Evolutionary conservation across 2,113 vertebrate genomes (phyloP).

Genomic region (Trematomus loennbergii): DNA sequence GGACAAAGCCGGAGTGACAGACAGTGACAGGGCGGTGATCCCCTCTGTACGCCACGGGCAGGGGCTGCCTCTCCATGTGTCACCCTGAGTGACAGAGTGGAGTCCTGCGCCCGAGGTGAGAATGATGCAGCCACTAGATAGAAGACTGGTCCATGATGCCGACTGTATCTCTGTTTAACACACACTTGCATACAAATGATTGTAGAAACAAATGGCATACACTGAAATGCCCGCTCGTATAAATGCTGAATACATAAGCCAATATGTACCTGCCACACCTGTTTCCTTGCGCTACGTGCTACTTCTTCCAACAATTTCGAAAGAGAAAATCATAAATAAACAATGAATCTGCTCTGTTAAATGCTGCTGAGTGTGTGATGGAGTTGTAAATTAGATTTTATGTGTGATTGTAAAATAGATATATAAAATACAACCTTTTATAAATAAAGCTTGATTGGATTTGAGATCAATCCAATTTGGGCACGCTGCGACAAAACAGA

Average conservation of each 20-base stretch:
- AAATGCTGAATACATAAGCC: background rate
- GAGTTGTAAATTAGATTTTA: conserved; percentile 46
- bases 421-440: conserved; percentile 29
- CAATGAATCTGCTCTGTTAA: conserved; percentile 6
- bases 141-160: conserved; percentile 16
- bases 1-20: conserved; percentile 75
- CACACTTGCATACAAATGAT: conserved; percentile 38
- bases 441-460: conserved; percentile 43
- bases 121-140: conserved; percentile 42
- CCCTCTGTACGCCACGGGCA: conserved; percentile 55
- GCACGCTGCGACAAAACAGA: conserved; percentile 52
- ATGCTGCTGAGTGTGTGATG: conserved; percentile 1
- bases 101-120: conserved; percentile 60
- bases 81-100: conserved; percentile 75
- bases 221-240: background rate
- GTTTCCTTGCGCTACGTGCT: background rate
- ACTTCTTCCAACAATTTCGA: conserved; percentile 1
- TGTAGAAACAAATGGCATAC: background rate
- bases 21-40: conserved; percentile 65
- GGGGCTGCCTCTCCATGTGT: conserved; percentile 63
- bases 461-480: conserved; percentile 47
- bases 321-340: background rate
- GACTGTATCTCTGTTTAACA: conserved; percentile 26
- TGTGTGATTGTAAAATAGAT: conserved; percentile 13
- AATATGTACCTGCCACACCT: background rate